Conservation (phyloP, 2,113 vertebrate genomes). For the Rhinoderma darwinii region DNA sequence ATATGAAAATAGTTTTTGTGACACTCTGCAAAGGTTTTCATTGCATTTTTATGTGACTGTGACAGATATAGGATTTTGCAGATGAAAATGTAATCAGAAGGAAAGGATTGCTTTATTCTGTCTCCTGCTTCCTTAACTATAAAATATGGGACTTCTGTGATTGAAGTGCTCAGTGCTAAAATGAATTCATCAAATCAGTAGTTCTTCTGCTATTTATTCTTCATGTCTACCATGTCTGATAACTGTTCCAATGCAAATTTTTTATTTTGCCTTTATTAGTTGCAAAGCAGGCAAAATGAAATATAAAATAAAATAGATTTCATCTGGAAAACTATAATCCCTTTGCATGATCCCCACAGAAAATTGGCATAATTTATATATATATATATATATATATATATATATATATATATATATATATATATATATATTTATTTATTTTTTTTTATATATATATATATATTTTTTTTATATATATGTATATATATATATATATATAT, state of each 20-base stretch:
- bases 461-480: too few species aligned
- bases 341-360: too few species aligned
- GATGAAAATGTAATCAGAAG: slow-evolving; percentile 55
- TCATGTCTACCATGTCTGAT: not conserved
- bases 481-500: too few species aligned
- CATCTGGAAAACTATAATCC: not conserved
- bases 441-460: too few species aligned
- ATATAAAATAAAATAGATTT: not conserved
- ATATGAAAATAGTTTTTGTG: not conserved
- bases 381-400: too few species aligned
- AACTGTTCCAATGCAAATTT: slow-evolving; percentile 19
- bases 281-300: not conserved
- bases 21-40: not conserved
- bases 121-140: slow-evolving; percentile 39
- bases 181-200: slow-evolving; percentile 55
- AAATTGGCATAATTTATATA: too few species aligned
- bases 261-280: not conserved
- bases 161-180: slow-evolving; percentile 46
- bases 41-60: slow-evolving; percentile 11
- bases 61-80: not conserved
- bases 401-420: too few species aligned
- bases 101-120: slow-evolving; percentile 45
- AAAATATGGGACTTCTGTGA: slow-evolving; percentile 51
- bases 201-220: slow-evolving; percentile 19
- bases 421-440: too few species aligned